A percentile compares a stretch with the other conserved stretches of the same genome.
phyloP scores from a whole-genome alignment of 2,113 vertebrate genomes.

The Copsychus sechellarum region DNA sequence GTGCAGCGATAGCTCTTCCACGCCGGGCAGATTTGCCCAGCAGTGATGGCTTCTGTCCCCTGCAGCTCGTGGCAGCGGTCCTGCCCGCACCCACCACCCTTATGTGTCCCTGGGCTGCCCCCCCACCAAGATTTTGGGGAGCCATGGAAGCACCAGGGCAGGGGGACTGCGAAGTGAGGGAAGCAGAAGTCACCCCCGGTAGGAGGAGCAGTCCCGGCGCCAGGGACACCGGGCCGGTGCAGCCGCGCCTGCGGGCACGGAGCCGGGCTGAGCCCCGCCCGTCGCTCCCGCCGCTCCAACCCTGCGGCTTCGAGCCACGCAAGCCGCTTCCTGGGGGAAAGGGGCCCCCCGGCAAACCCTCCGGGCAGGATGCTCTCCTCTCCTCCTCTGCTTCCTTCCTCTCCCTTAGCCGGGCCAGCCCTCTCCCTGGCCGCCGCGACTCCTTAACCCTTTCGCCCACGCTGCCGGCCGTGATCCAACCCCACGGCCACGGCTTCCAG shows the following conservation, averaged over 20 bases:
- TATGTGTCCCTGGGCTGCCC: neutral
- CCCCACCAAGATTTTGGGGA: neutral
- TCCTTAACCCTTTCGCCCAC: slow-evolving; percentile 49
- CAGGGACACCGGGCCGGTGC: neutral
- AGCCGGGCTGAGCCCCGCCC: neutral
- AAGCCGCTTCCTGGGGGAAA: slow-evolving; percentile 12
- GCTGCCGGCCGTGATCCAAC: neutral
- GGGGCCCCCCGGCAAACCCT: slow-evolving; percentile 6
- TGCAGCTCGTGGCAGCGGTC: neutral
- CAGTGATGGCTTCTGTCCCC: neutral
- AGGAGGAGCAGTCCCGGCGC: neutral
- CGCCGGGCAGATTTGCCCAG: neutral
- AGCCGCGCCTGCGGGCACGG: neutral
- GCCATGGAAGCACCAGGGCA: neutral
- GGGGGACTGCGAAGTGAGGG: too few species aligned
- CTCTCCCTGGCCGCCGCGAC: neutral
- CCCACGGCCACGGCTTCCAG: neutral
- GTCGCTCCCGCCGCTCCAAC: neutral
- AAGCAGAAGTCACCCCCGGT: neutral
- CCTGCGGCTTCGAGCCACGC: neutral
- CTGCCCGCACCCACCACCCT: neutral
- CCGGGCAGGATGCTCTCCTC: slow-evolving; percentile 47
- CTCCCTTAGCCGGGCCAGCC: neutral
- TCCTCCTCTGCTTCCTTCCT: slow-evolving; percentile 61
- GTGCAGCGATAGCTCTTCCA: neutral